Evolutionary conservation across 2,797 vertebrate species (phyloP).

Genomic region (Esox masquinongy): DNA sequence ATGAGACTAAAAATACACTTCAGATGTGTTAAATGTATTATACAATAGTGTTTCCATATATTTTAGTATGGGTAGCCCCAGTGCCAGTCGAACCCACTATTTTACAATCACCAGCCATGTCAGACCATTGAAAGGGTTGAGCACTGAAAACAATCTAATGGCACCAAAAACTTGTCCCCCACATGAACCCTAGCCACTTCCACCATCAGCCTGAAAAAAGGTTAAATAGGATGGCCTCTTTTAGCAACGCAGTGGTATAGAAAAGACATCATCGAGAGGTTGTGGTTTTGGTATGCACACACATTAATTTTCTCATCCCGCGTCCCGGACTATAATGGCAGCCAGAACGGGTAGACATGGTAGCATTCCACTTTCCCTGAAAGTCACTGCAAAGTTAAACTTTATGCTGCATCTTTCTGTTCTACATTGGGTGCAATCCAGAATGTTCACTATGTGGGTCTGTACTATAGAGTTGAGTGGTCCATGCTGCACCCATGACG

Average conservation of each 20-base stretch:
- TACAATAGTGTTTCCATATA: background rate
- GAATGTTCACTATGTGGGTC: conserved; percentile 1
- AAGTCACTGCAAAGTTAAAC: conserved; percentile 68
- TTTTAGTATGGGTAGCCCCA: background rate
- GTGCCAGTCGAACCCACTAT: background rate
- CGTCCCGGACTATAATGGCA: conserved; percentile 78
- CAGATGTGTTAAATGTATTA: background rate
- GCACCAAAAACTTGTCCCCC: conserved; percentile 92
- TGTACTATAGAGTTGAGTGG: background rate
- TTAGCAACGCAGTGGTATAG: conserved; percentile 74
- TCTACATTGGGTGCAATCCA: background rate
- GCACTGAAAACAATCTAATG: conserved; percentile 85
- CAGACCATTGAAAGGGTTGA: conserved; percentile 85
- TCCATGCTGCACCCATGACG: background rate
- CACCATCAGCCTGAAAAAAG: conserved; percentile 81
- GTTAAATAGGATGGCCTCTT: conserved; percentile 64
- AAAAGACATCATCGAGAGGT: conserved; percentile 62
- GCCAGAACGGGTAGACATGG: background rate
- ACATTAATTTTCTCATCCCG: conserved; percentile 71
- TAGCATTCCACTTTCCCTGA: conserved; percentile 17
- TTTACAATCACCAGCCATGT: conserved; percentile 59
- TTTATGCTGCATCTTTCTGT: background rate
- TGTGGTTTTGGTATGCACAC: conserved; percentile 62
- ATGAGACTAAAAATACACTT: background rate
- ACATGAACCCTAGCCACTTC: conserved; percentile 87